Conservation (phyloP, 2,888 invertebrate genomes). For the Lycia hirtaria region DNA sequence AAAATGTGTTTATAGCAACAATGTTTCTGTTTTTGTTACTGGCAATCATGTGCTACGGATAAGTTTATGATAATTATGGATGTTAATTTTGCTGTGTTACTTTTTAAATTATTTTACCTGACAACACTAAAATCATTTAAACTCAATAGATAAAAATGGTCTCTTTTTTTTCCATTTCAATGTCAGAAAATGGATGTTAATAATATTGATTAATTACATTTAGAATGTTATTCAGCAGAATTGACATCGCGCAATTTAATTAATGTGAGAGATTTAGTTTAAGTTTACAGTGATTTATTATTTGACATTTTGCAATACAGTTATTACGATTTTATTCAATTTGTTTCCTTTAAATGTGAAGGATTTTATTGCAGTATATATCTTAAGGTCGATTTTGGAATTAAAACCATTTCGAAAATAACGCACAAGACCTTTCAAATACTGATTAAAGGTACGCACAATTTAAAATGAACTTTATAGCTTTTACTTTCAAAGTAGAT, state of each 20-base stretch:
- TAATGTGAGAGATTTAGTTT: constrained; percentile 41
- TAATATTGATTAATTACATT: background rate
- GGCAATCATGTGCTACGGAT: constrained; percentile 12
- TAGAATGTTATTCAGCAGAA: background rate
- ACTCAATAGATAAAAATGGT: no score
- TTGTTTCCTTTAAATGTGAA: constrained; percentile 25
- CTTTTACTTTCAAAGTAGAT: constrained; percentile 9
- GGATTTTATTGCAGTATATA: background rate
- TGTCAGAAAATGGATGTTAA: background rate
- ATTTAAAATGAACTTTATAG: background rate
- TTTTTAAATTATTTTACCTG: no score
- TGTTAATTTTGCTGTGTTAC: background rate
- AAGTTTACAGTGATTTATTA: constrained; percentile 59
- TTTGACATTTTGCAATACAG: constrained; percentile 65
- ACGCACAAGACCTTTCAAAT: constrained; percentile 10
- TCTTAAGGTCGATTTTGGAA: constrained; percentile 11
- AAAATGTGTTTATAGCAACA: constrained; percentile 12
- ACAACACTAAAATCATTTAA: background rate
- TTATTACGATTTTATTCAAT: constrained; percentile 48
- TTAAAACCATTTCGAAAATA: background rate
- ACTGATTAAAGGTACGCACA: constrained; percentile 16
- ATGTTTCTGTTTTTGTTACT: constrained; percentile 17
- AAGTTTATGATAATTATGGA: constrained; percentile 5
- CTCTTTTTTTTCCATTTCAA: background rate
- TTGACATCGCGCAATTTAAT: constrained; percentile 3